Conservation (phyloP, 2,113 vertebrate genomes). For the Paratilapia polleni region DNA sequence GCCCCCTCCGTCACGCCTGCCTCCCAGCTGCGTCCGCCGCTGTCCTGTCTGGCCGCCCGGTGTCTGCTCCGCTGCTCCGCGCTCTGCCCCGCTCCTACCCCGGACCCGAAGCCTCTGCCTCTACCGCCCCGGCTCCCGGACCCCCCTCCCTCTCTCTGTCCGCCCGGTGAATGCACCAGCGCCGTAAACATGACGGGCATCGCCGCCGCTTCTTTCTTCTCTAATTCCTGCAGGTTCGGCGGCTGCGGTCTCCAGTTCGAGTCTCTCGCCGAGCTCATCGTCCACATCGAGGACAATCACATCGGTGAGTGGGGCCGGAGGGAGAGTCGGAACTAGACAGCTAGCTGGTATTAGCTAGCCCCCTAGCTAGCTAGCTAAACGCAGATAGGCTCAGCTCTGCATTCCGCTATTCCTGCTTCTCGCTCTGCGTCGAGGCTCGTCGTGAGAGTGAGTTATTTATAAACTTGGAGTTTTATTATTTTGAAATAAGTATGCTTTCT, state of each 20-base stretch:
- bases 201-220: slow-evolving; percentile 98
- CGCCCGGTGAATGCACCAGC: slow-evolving; percentile 72
- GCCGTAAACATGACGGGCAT: slow-evolving; percentile 91
- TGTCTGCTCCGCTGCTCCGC: slow-evolving; percentile 77
- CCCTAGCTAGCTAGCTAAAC: slow-evolving; percentile 54
- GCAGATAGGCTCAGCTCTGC: slow-evolving; percentile 29
- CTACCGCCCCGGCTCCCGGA: slow-evolving; percentile 56
- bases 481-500: background rate
- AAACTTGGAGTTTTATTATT: background rate
- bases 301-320: slow-evolving; percentile 80
- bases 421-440: slow-evolving; percentile 9
- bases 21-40: slow-evolving; percentile 79
- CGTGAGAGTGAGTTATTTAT: background rate
- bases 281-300: slow-evolving; percentile 97
- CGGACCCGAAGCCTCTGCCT: slow-evolving; percentile 66
- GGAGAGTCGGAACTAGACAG: slow-evolving; percentile 37
- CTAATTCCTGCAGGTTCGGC: slow-evolving; percentile 95
- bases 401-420: slow-evolving; percentile 69
- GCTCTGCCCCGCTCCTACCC: slow-evolving; percentile 70
- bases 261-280: slow-evolving; percentile 93
- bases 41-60: slow-evolving; percentile 81
- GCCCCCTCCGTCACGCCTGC: slow-evolving; percentile 78
- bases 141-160: background rate
- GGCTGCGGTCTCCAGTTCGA: slow-evolving; percentile 96
- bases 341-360: slow-evolving; percentile 49